These are phyloP conservation scores for Eledone cirrhosa DNA, from an alignment of 2,888 invertebrate species.

Conservation along the genomic window DNA sequence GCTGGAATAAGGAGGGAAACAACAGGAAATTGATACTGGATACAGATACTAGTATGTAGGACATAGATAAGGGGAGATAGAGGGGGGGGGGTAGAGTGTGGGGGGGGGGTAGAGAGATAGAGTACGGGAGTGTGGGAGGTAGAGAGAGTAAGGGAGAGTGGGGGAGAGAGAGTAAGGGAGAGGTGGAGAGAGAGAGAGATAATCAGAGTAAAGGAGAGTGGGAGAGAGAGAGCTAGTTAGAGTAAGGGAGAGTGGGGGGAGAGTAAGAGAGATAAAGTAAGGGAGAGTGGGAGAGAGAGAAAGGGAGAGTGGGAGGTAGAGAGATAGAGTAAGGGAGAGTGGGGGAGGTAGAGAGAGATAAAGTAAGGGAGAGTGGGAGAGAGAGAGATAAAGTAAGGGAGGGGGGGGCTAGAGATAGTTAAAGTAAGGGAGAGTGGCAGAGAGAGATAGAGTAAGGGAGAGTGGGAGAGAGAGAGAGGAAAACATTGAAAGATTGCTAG, in stretches of 20 bases:
- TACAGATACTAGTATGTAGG: not conserved
- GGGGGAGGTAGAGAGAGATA: too few species aligned
- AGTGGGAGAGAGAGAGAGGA: not conserved
- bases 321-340: too few species aligned
- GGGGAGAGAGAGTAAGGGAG: not conserved
- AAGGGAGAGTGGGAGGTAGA: too few species aligned
- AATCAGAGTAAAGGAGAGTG: not conserved
- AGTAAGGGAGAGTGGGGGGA: too few species aligned
- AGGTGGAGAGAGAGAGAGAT: not conserved
- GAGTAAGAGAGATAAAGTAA: not conserved
- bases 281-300: not conserved
- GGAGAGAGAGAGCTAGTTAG: not conserved
- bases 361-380: too few species aligned
- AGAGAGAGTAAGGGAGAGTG: not conserved
- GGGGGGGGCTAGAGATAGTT: too few species aligned
- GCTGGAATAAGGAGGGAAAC: conserved; percentile 35
- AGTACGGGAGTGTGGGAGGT: not conserved
- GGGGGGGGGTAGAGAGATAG: not conserved
- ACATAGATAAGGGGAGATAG: not conserved
- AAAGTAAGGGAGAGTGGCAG: too few species aligned
- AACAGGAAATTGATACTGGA: not conserved
- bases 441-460: too few species aligned
- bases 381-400: too few species aligned
- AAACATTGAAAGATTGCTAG: not conserved
- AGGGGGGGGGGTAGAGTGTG: not conserved